These are phyloP conservation scores for Caerostris extrusa DNA, from an alignment of 1,140 invertebrate species.

Conservation along the genomic window DNA sequence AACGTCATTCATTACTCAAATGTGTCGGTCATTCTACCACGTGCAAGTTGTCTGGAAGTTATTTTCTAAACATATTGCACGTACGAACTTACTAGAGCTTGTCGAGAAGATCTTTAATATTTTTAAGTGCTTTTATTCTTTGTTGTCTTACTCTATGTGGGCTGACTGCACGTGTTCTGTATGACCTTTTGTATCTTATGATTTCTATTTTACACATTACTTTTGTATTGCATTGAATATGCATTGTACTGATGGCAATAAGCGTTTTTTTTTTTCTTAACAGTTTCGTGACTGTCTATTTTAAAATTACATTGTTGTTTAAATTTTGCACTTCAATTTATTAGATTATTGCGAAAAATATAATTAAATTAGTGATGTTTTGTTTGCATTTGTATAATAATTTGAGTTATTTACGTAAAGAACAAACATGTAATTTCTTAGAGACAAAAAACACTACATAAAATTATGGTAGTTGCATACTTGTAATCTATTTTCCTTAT, in stretches of 20 bases:
- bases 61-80: background rate
- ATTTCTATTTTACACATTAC: background rate
- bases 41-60: background rate
- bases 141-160: background rate
- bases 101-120: background rate
- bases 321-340: too few relatives aligned
- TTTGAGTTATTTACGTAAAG: too few relatives aligned
- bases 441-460: too few relatives aligned
- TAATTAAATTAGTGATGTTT: too few relatives aligned
- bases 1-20: background rate
- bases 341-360: too few relatives aligned
- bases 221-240: background rate
- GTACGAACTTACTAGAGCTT: background rate
- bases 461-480: too few relatives aligned
- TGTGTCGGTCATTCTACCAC: background rate
- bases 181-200: background rate
- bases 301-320: background rate
- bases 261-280: background rate
- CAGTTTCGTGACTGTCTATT: background rate
- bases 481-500: too few relatives aligned
- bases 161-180: background rate
- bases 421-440: too few relatives aligned
- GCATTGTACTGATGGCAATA: background rate
- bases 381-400: too few relatives aligned
- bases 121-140: background rate